Evolutionary conservation across 2,113 vertebrate genomes (phyloP).

Genomic region (Gorsachius goisagi): DNA sequence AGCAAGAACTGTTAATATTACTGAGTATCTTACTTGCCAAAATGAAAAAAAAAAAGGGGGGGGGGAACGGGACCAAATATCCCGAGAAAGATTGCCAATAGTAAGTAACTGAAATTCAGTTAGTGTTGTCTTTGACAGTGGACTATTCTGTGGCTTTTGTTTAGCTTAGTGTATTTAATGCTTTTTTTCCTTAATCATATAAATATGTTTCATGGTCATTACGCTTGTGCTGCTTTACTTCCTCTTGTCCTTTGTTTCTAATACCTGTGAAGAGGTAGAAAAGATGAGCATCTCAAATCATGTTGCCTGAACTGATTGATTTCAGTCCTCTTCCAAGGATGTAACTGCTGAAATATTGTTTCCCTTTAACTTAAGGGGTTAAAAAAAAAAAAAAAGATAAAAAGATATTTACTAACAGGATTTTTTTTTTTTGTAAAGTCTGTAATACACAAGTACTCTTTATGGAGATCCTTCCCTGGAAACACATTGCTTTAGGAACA

Average conservation of each 20-base stretch:
- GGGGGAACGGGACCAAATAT: not conserved
- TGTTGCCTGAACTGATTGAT: not conserved
- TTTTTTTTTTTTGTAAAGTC: not conserved
- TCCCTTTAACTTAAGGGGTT: not conserved
- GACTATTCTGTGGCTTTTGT: not conserved
- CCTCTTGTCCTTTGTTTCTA: not conserved
- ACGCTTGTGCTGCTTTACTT: not conserved
- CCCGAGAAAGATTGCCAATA: not conserved
- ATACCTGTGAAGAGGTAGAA: fast-evolving
- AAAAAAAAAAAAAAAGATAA: too few relatives aligned
- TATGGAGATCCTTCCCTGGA: not conserved
- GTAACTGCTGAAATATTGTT: not conserved
- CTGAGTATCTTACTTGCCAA: not conserved
- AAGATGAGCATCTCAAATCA: not conserved
- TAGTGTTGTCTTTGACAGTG: not conserved
- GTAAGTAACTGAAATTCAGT: not conserved
- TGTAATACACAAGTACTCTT: not conserved
- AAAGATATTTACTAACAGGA: not conserved
- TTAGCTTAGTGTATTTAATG: not conserved
- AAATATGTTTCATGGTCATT: not conserved
- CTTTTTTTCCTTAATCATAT: not conserved
- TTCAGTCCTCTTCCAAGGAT: not conserved
- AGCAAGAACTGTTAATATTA: not conserved
- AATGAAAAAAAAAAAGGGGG: not conserved
- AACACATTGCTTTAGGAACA: not conserved